Conservation (phyloP, 92 coral and sea anemone genomes). For the Palythoa grandis region DNA sequence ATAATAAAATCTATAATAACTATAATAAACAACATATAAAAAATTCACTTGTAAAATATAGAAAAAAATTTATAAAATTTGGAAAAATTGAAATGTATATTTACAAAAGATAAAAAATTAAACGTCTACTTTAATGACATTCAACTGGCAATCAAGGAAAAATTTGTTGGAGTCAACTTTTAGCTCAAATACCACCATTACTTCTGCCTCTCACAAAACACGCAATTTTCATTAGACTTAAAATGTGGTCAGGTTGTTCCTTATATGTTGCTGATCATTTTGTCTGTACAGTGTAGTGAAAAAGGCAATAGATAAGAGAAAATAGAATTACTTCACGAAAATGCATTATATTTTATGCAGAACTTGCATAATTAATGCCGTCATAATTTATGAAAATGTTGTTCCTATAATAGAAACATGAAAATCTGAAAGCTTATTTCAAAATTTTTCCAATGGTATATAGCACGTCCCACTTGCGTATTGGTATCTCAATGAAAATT, state of each 20-base stretch:
- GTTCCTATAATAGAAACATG: not conserved
- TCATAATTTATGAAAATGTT: not conserved
- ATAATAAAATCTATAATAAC: too few species aligned
- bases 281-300: not conserved
- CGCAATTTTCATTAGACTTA: not conserved
- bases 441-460: conserved; percentile 11
- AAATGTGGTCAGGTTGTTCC: not conserved
- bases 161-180: not conserved
- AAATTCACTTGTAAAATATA: too few species aligned
- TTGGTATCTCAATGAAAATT: not conserved
- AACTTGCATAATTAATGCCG: not conserved
- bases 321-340: not conserved
- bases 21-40: too few species aligned
- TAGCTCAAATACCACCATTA: not conserved
- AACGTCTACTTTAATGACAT: too few species aligned
- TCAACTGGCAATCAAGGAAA: too few species aligned
- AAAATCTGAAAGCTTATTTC: conserved; percentile 2
- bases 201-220: conserved; percentile 1
- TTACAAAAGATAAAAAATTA: too few species aligned
- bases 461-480: not conserved
- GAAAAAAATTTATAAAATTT: too few species aligned
- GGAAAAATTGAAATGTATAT: too few species aligned
- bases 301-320: not conserved
- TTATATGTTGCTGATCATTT: not conserved
- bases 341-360: not conserved